Evolutionary conservation across 2,113 vertebrate species (phyloP), one percentile per base, ranked within the genome.

Genomic region (Crotophaga sulcirostris): DNA sequence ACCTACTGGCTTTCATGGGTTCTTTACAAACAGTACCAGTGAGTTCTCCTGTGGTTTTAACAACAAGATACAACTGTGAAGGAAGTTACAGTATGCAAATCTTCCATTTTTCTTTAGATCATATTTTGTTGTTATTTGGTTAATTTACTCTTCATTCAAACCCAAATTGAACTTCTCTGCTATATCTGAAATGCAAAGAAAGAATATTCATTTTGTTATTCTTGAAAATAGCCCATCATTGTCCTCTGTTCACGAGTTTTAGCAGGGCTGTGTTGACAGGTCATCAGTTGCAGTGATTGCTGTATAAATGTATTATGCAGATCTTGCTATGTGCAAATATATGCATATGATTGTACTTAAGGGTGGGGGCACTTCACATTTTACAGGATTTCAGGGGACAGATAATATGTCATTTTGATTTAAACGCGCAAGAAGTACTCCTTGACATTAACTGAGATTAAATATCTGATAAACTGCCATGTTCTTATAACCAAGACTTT

Each of bases 81-180:
- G 89, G 91, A 98, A 98, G 70, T 97, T 90, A 1, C 70, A 96
- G 86, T 98, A 98, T 3, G 98, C 97, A 66, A 98, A 94, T 5
- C 23, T 91, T 34, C 98, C 96, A 2, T 93, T 96, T 63, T 59
- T 96, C 73, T 77, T 97, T 26, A 98, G 70, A 84, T 97, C 95
- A 0, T 97, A 97, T 94, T 98, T 98, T 26, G 42, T 18, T 16
- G 87, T 56, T 26, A 98, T 96, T 86, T 96, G 94, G 40, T 97
- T 97, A 13, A 97, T 56, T 89, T 99, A 98, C 42, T 95, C 90
- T 63, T 66, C 60, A 34, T 59, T 98, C 64, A 98, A 52, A 49
- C 87, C 84, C 83, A 98, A 93, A 67, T 47, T 66, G 86, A 98
- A 97, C 16, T 94, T 97, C 47, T 97, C 91, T 67, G 96, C 69